These are phyloP conservation scores for Papilio dardanus DNA, from an alignment of 1,140 invertebrate species.

Conservation along the genomic window DNA sequence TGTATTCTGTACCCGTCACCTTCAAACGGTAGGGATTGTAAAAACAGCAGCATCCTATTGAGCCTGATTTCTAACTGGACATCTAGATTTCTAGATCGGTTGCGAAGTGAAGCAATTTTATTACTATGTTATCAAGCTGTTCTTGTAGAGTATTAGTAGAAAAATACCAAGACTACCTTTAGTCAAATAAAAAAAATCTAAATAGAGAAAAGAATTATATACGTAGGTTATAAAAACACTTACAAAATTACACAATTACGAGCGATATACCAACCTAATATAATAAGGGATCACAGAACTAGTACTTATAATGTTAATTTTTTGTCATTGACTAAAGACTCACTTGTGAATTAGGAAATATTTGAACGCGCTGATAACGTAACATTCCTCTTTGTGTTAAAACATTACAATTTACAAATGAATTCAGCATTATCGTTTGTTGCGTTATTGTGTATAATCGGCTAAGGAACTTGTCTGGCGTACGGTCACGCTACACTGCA, in stretches of 20 bases:
- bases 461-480: constrained; percentile 49
- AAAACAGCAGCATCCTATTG: neutral
- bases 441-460: constrained; percentile 52
- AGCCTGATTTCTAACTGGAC: constrained; percentile 10
- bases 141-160: neutral
- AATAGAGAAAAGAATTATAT: neutral
- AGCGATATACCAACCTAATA: too few species aligned
- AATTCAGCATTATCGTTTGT: constrained; percentile 41
- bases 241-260: too few species aligned
- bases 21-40: neutral
- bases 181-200: neutral
- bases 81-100: constrained; percentile 26
- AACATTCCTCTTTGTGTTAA: constrained; percentile 1
- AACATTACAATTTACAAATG: constrained; percentile 11
- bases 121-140: neutral
- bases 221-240: too few species aligned
- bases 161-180: neutral
- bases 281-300: too few species aligned
- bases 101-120: constrained; percentile 11
- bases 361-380: neutral
- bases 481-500: constrained; percentile 61
- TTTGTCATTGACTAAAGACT: neutral
- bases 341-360: neutral
- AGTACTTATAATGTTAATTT: neutral
- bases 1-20: neutral